Percentiles rank a stretch among this genome's conserved stretches.
phyloP scores from a whole-genome alignment of 2,888 invertebrate genomes.

The Dryocosmus kuriphilus region DNA sequence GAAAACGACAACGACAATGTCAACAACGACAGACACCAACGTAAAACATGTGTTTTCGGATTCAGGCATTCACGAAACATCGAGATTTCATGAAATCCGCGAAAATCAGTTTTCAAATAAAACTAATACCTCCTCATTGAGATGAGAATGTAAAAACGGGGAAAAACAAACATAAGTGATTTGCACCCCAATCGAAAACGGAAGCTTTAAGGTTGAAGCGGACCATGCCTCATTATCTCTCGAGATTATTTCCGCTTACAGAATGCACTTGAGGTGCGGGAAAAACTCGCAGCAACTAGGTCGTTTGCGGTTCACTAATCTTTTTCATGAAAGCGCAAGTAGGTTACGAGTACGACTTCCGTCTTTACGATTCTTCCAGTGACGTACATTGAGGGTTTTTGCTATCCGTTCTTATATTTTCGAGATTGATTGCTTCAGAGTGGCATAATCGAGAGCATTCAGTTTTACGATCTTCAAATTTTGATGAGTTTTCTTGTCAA shows the following conservation, averaged over 20 bases:
- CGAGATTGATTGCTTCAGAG: neutral
- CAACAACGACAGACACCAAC: too few relatives aligned
- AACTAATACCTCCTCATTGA: too few relatives aligned
- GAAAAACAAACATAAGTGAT: neutral
- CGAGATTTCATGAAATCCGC: too few relatives aligned
- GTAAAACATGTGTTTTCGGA: too few relatives aligned
- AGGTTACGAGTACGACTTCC: conserved; percentile 18
- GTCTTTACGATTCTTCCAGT: neutral
- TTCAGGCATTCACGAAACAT: too few relatives aligned
- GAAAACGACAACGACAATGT: too few relatives aligned
- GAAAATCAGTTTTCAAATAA: too few relatives aligned
- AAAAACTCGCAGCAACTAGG: neutral
- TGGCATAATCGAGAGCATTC: neutral
- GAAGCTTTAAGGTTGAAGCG: neutral
- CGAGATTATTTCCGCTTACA: conserved; percentile 3
- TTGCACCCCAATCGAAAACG: neutral
- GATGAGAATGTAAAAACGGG: neutral
- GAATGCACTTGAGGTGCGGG: neutral
- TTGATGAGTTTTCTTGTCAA: neutral
- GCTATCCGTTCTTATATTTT: neutral
- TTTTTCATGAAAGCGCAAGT: neutral
- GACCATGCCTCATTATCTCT: neutral
- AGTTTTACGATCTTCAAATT: neutral
- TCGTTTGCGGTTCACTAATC: conserved; percentile 1
- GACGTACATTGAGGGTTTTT: neutral